Percentiles rank a stretch among this genome's conserved stretches.
Conservation (phyloP, 2,797 vertebrate species). For the Hypotaenidia philippensis region DNA sequence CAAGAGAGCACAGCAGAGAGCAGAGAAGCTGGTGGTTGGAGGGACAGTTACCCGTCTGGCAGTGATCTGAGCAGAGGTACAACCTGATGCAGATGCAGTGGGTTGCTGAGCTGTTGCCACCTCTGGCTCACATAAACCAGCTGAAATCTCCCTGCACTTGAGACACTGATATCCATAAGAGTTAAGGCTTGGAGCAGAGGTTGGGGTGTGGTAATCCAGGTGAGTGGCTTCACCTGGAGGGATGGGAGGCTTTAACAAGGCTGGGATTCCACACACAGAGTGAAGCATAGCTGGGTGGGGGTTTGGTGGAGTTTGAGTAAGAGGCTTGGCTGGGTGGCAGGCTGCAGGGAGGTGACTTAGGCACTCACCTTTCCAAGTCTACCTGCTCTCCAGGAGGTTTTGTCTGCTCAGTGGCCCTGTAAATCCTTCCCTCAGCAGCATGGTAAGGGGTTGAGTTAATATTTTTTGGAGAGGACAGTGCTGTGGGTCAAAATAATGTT, state of each 20-base stretch:
- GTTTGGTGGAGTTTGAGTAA: neutral
- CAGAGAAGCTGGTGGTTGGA: neutral
- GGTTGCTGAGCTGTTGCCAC: fast-evolving
- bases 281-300: neutral
- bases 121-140: neutral
- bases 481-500: neutral
- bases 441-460: neutral
- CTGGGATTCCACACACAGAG: neutral
- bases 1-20: neutral
- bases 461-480: fast-evolving
- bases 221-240: neutral
- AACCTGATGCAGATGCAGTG: fast-evolving
- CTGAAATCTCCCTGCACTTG: neutral
- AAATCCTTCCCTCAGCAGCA: too few species aligned
- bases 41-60: fast-evolving
- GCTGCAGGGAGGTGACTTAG: neutral
- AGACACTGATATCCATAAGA: neutral
- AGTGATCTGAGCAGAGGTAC: neutral
- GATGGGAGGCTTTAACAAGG: neutral
- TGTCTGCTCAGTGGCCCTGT: fast-evolving
- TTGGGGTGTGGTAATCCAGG: neutral
- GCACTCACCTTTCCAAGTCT: neutral
- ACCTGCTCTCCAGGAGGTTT: neutral
- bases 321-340: neutral
- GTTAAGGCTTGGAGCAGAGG: neutral